Evolutionary conservation across 2,797 vertebrate species (phyloP), one percentile per base, ranked within the genome.

Genomic region (Hyperoplus immaculatus): DNA sequence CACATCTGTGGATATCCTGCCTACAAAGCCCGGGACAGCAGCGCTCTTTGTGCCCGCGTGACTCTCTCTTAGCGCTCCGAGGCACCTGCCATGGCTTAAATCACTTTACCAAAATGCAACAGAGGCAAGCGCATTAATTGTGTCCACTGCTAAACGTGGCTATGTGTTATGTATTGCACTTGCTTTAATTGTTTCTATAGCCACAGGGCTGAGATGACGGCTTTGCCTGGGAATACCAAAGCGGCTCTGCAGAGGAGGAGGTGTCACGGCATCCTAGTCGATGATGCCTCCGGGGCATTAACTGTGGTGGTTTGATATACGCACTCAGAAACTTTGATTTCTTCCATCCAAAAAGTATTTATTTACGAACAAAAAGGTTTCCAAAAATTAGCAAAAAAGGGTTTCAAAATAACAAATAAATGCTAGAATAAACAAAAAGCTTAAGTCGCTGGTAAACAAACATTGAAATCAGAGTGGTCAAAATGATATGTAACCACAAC

Each of bases 1-100:
- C 90, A 91, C 92, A 93, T 93, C 91, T 94, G 93, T 94, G 92
- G 88, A 89, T 90, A 90, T 92, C 92, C 91, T 92, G 92, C 91
- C 84, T 89, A 90, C 89, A 93, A 91, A 92, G 92, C 84, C 87
- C 11, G 78, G 88, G 29, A 93, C 90, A 93, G 91, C 93, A 79
- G 83, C 38, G 36, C 66, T 88, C 92, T 90, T 91, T 93, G 89
- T 93, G 86, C 85, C 29, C 29, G 29, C 29, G 29, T 29, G 29
- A 80, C 86, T 36, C 42, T 77, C 77, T 82, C 80, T 89, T 81
- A 83, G 84, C 73, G 47, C 85, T 89, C 86, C 39, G 64, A 85
- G 87, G 84, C 95, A 95, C 94, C 95, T 95, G 94, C 91, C 85
- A 75, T 53, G 77, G 89, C 91, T 94, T 92, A 92, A 90, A 92